phyloP scores from a whole-genome alignment of 2,113 vertebrate species.

The Zosterops pallidus region DNA sequence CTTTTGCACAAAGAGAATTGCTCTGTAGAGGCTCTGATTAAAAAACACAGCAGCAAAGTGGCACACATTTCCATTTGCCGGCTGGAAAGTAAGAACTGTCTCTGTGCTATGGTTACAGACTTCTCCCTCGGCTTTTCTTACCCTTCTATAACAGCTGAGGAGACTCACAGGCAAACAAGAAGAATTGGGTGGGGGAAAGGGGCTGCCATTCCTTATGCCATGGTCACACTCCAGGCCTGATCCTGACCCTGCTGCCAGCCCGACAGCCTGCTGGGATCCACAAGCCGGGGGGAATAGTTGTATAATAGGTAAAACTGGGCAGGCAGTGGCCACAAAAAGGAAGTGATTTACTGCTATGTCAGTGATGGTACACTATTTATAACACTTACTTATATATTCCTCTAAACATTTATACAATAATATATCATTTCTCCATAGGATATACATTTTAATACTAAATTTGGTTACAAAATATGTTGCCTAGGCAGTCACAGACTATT shows the following conservation, averaged over 20 bases:
- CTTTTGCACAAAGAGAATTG: neutral
- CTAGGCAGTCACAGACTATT: conserved; percentile 13
- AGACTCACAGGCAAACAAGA: neutral
- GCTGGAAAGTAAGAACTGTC: neutral
- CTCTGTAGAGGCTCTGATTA: neutral
- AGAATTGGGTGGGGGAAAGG: neutral
- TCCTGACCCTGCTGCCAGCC: conserved; percentile 15
- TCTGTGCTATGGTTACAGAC: neutral
- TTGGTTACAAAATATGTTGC: conserved; percentile 43
- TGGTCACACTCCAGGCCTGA: neutral
- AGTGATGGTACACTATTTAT: conserved; percentile 31
- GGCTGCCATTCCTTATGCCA: neutral
- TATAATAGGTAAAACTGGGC: neutral
- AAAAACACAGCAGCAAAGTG: neutral
- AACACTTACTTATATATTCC: conserved; percentile 40
- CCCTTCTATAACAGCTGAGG: neutral
- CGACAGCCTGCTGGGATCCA: neutral
- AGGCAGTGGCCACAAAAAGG: conserved; percentile 23
- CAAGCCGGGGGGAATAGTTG: neutral
- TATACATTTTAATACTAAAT: conserved; percentile 59
- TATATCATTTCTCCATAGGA: conserved; percentile 26
- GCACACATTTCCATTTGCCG: neutral
- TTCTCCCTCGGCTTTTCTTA: neutral
- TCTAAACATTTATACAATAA: conserved; percentile 43
- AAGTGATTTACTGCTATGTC: conserved; percentile 50